Conservation (phyloP, 2,113 vertebrate genomes). For the Sclerurus mexicanus region DNA sequence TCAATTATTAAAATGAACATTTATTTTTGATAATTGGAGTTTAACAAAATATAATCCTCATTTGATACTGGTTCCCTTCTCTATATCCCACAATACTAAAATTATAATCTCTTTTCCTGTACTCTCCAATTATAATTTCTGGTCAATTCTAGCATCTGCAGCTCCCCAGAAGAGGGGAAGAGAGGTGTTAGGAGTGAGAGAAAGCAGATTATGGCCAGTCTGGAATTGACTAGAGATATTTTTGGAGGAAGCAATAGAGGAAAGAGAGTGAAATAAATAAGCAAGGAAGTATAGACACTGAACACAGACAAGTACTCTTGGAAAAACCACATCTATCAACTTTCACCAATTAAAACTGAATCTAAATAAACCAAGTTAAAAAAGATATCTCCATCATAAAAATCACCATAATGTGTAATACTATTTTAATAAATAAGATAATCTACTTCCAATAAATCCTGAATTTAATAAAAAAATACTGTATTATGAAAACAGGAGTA, state of each 20-base stretch:
- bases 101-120: not conserved
- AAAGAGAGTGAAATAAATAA: not conserved
- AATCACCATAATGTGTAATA: not conserved
- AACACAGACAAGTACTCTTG: not conserved
- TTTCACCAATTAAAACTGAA: not conserved
- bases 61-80: not conserved
- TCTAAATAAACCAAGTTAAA: not conserved
- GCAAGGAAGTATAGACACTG: not conserved
- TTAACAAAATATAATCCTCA: not conserved
- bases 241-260: not conserved
- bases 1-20: not conserved
- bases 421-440: not conserved
- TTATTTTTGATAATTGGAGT: not conserved
- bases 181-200: not conserved
- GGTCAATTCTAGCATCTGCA: not conserved
- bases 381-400: not conserved
- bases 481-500: not conserved
- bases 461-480: not conserved
- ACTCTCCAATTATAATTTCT: not conserved
- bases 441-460: not conserved
- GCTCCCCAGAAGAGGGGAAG: not conserved
- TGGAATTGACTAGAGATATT: not conserved
- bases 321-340: not conserved
- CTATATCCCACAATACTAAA: not conserved
- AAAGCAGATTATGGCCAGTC: not conserved